Base-by-base conservation (phyloP, 2,113 vertebrate genomes). In the Colistium nudipinnis region DNA sequence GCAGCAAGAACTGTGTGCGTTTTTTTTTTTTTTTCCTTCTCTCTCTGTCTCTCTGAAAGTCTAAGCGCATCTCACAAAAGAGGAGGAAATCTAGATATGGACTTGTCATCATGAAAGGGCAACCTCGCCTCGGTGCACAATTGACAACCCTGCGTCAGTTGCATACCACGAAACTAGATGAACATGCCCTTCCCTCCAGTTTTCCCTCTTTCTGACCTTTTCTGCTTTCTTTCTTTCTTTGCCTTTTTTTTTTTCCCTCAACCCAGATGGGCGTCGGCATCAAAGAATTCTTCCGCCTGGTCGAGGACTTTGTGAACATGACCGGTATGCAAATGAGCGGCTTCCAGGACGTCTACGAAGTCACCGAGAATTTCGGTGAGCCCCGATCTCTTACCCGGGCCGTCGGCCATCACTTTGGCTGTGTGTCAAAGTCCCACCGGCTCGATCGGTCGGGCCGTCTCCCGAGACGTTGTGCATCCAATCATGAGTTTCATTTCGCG, bases 311-410 rank as follows among this genome's bases (percentile, higher is more conserved):
- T 48, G 95, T 99, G 55, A 95, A 95, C 51, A 95, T 98, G 91
- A 95, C 99, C 0, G 95, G 96, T 17, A 94, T 94, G 56, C 96
- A 97, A 76, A 96, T 99, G 97, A 98, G 97, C 75, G 96, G 96
- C 86, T 94, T 99, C 78, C 94, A 96, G 85, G 96, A 98, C 24
- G 95, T 97, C 36, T 99, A 99, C 72, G 97, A 99, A 93, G 95
- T 97, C 90, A 98, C 97, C 0, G 96, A 99, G 85, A 99, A 99
- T 71, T 92, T 99, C 88, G 97, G 98, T 99, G 93, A 95, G 96
- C 76, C 4, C 7, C 24, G 9, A 71, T 79, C 67, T 68, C 62
- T 54, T 17, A 31, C 35, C 49, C 63, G 67, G 62, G 74, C 38
- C 17, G 45, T 47, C 48, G 19, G 11, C 30, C 45, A 1, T 80